Evolutionary conservation across 2,797 vertebrate species (phyloP), one percentile per base, ranked within the genome.

Genomic region (Leptoclinus maculatus): DNA sequence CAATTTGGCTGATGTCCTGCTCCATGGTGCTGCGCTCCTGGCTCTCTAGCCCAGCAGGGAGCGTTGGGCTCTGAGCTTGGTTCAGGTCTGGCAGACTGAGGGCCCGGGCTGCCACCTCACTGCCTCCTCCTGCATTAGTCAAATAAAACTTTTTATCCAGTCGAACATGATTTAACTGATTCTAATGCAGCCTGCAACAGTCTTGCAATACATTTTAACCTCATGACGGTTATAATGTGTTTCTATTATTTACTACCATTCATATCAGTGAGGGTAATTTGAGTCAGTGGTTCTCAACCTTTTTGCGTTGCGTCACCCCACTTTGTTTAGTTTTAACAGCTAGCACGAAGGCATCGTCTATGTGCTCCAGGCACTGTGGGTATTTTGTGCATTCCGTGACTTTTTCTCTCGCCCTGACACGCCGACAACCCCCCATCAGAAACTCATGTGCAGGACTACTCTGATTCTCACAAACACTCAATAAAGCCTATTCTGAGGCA

Each of bases 21-120:
- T 95, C 93, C 92, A 96, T 85, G 66, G 87, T 76, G 73, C 90
- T 74, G 64, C 76, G 88, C 73, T 96, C 95, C 53, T 69, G 88
- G 27, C n/a, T 79, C 83, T 96, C 95, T 13, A 94, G 51, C 57
- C 73, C 88, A 7, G 63, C 81, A 0, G 87, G 86, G 43, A 75
- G 67, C 13, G 45, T 56, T 0, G 74, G 39, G 13, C 53, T 36
- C 76, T 49, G 76, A 13, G 73, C 45, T 21, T 88, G 84, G 78
- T 84, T 88, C 78, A 95, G 82, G 77, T 94, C 90, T 13, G 89
- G 85, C 64, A 95, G 68, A 71, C 93, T 94, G 68, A 95, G 91
- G 0, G 93, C 94, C 69, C 94, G 92, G 58, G 94, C 94, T 8
- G 92, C 88, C 0, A 93, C 90, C 72, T 95, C 94, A 10, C 71